phyloP scores from a whole-genome alignment of 2,888 invertebrate genomes.

The Oscheius myriophilus region DNA sequence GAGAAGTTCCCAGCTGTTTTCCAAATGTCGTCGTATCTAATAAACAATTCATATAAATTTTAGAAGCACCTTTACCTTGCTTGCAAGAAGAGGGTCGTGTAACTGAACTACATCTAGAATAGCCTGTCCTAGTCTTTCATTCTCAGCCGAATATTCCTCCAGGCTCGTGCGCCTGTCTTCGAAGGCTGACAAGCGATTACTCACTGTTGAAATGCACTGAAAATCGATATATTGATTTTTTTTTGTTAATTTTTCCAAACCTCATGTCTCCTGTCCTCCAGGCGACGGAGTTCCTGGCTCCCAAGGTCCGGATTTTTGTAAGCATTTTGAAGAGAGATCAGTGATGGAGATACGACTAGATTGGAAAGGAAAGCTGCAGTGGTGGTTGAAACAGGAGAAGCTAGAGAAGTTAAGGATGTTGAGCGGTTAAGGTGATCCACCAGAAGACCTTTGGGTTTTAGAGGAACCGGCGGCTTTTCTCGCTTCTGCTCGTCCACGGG shows the following conservation, averaged over 20 bases:
- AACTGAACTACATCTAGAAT: conserved; percentile 39
- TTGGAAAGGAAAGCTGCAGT: conserved; percentile 51
- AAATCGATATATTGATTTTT: neutral
- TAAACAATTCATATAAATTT: neutral
- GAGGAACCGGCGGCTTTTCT: conserved; percentile 51
- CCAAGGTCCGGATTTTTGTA: conserved; percentile 49
- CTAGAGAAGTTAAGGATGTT: conserved; percentile 44
- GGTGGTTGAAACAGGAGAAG: conserved; percentile 47
- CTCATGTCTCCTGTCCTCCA: conserved; percentile 42
- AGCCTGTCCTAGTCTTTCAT: conserved; percentile 39
- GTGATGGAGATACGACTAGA: conserved; percentile 54
- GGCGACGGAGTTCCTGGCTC: conserved; percentile 39
- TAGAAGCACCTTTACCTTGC: conserved; percentile 3
- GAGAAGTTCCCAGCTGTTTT: conserved; percentile 48
- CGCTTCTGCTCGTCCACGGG: conserved; percentile 48
- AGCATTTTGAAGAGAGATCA: conserved; percentile 51
- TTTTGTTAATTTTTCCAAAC: too few relatives aligned
- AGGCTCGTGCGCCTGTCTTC: conserved; percentile 44
- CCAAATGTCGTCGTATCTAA: conserved; percentile 42
- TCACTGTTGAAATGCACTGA: conserved; percentile 42
- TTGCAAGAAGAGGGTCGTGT: conserved; percentile 37
- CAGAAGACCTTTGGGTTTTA: conserved; percentile 53
- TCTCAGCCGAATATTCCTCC: conserved; percentile 42
- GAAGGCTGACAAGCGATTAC: conserved; percentile 37
- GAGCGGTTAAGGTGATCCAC: conserved; percentile 56